Base-by-base conservation (phyloP, 2,797 vertebrate species). In the Galaxias olidus region DNA sequence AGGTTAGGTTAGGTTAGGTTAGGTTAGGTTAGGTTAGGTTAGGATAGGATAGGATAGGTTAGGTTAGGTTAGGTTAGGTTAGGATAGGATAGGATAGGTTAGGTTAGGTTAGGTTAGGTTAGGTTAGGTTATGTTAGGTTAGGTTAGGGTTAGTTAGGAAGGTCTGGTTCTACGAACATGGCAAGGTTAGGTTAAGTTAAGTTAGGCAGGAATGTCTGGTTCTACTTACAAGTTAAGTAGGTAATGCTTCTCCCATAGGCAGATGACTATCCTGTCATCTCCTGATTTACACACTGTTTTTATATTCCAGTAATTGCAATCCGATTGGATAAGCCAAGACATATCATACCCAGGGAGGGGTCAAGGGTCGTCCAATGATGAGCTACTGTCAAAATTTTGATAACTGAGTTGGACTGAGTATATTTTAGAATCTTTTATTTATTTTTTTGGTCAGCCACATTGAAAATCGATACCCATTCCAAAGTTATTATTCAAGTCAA, bases 371-470 rank as follows among this genome's bases (percentile, higher is more conserved):
- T 9, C 62, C 73, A 60, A 68, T 80, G 83, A 83, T 18, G 19
- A 74, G 59, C 78, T n/a, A n/a, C n/a, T 87, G 84, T 87, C 87
- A 82, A 80, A 90, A 87, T 83, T 78, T 74, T 66, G 75, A 90
- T 83, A 82, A 81, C 77, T 59, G 61, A 75, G 73, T 68, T 66
- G 55, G 46, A 66, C 64, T 20, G 46, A 56, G 67, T 60, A 75
- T 75, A 71, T 43, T 14, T 44, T 30, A 3, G 3, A 30, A 30
- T 30, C 6, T 30, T 30, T 6, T 30, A n/a, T 30, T 30, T 30
- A 30, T 2, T 30, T 30, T 30, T 30, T 30, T 30, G 30, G 3
- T 30, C 30, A 30, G 30, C 43, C 5, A 12, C 3, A 69, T 65
- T 72, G 65, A 56, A 80, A 83, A 84, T 83, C 84, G 62, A 84